Evolutionary conservation across 2,888 invertebrate species (phyloP).

Genomic region (Minunthozetes semirufus): DNA sequence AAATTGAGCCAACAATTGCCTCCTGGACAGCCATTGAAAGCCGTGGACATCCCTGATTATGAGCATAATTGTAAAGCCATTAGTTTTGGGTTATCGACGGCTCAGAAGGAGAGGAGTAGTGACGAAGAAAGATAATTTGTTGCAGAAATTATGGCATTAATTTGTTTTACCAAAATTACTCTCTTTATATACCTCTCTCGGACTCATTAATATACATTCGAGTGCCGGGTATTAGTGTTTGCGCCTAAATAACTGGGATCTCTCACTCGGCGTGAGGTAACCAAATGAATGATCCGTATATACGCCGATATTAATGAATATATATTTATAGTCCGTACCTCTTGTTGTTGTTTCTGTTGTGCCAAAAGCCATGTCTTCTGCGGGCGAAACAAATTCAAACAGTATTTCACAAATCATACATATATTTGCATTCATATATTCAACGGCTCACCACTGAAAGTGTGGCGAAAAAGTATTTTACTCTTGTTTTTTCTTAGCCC

Average conservation of each 20-base stretch:
- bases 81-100: too few relatives aligned
- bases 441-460: neutral
- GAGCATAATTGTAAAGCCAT: too few relatives aligned
- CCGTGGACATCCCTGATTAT: too few relatives aligned
- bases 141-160: neutral
- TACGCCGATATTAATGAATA: neutral
- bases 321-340: neutral
- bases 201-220: constrained; percentile 3
- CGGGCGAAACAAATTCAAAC: neutral
- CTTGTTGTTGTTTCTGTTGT: too few relatives aligned
- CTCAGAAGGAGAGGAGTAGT: too few relatives aligned
- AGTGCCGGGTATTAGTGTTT: neutral
- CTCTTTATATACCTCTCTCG: neutral
- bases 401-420: neutral
- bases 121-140: neutral
- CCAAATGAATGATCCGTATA: constrained; percentile 3
- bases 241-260: neutral
- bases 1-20: neutral
- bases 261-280: constrained; percentile 10
- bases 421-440: neutral
- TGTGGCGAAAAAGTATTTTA: constrained; percentile 3
- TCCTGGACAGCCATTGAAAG: too few relatives aligned
- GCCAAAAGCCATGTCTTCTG: neutral
- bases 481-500: neutral
- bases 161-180: neutral